These are phyloP conservation scores for Caenorhabditis uteleia DNA, from an alignment of 2,888 invertebrate genomes.

Conservation along the genomic window DNA sequence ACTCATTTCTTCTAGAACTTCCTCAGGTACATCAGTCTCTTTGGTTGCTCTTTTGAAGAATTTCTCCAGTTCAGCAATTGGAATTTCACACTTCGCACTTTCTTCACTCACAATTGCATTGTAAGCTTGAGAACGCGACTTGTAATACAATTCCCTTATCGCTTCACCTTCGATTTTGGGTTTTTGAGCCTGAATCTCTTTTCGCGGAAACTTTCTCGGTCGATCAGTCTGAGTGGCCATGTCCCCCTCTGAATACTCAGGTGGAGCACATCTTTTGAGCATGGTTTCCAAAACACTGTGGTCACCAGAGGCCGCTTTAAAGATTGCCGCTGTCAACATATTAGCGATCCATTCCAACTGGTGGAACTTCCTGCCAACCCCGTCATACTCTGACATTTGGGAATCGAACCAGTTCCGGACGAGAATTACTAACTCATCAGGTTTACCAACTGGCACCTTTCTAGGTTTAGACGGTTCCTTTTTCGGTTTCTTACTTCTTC, in stretches of 20 bases:
- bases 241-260: constrained; percentile 1
- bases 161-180: too few relatives aligned
- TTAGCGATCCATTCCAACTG: constrained; percentile 2
- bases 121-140: too few relatives aligned
- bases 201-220: not conserved
- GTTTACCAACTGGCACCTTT: too few relatives aligned
- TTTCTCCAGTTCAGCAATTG: constrained; percentile 1
- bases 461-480: too few relatives aligned
- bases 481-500: too few relatives aligned
- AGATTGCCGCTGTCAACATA: constrained; percentile 3
- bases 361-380: constrained; percentile 1
- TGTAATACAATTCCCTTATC: too few relatives aligned
- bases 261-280: constrained; percentile 1
- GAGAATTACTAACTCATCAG: not conserved
- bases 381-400: not conserved
- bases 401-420: constrained; percentile 5
- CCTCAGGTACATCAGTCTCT: constrained; percentile 6
- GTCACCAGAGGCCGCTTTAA: constrained; percentile 10
- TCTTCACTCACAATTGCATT: too few relatives aligned
- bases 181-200: too few relatives aligned
- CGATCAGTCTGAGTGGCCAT: constrained; percentile 10
- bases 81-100: not conserved
- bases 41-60: constrained; percentile 3
- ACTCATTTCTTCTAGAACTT: constrained; percentile 1
- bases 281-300: not conserved